These are phyloP conservation scores for Vulpes lagopus DNA, from an alignment of 2,113 vertebrate species.

Conservation along the genomic window DNA sequence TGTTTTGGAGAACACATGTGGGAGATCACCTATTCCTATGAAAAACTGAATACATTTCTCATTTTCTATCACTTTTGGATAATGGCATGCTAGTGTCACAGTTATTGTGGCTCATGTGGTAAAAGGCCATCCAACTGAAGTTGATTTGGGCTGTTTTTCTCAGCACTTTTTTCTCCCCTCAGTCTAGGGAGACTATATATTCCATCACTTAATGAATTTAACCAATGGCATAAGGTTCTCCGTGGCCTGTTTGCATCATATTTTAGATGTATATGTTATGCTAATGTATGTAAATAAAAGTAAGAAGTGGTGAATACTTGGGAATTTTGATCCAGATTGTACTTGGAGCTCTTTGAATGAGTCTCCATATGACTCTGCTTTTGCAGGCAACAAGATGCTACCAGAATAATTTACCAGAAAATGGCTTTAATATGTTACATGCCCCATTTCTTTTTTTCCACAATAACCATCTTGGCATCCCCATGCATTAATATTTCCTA, in stretches of 20 bases:
- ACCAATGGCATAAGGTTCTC: not conserved
- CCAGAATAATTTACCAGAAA: not conserved
- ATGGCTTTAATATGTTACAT: not conserved
- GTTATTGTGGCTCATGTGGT: not conserved
- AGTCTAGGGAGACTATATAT: not conserved
- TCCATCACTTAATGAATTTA: not conserved
- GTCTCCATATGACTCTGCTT: not conserved
- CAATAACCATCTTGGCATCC: not conserved
- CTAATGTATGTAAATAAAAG: not conserved
- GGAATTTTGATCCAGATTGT: not conserved
- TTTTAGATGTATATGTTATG: not conserved
- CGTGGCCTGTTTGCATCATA: not conserved
- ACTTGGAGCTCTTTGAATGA: not conserved
- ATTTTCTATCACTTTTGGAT: not conserved
- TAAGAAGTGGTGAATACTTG: not conserved
- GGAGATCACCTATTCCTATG: not conserved
- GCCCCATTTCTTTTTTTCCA: not conserved
- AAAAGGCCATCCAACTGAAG: not conserved
- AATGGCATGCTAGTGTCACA: not conserved
- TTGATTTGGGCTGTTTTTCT: conserved; percentile 16
- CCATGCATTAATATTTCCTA: not conserved
- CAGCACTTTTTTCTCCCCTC: not conserved
- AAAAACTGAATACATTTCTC: not conserved
- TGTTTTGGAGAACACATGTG: not conserved
- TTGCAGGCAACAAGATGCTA: not conserved